Conservation (phyloP, 1,140 invertebrate species). For the Dinothrombium tinctorium region DNA sequence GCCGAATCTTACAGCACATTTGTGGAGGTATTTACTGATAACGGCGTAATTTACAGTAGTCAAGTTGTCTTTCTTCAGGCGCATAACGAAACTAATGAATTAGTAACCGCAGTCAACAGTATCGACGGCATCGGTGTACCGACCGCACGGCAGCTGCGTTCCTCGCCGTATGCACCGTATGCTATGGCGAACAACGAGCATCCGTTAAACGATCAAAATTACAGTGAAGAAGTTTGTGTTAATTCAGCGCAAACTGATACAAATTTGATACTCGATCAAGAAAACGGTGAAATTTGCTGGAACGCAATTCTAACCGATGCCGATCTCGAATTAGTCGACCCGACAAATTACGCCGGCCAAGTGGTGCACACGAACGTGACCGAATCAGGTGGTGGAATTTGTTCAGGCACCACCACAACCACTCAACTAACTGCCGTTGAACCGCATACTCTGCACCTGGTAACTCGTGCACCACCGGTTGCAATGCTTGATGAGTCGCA, state of each 20-base stretch:
- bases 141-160: too few relatives aligned
- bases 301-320: slow-evolving; percentile 24
- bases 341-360: slow-evolving; percentile 1
- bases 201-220: too few relatives aligned
- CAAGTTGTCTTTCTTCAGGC: background rate
- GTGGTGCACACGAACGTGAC: background rate
- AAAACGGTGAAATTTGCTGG: slow-evolving; percentile 22
- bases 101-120: slow-evolving; percentile 8
- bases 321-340: slow-evolving; percentile 18
- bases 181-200: too few relatives aligned
- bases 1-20: slow-evolving; percentile 8
- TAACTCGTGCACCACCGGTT: background rate
- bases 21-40: background rate
- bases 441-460: slow-evolving; percentile 5
- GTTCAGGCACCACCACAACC: background rate
- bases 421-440: slow-evolving; percentile 10
- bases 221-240: slow-evolving; percentile 6
- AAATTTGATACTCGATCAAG: slow-evolving; percentile 3
- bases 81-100: slow-evolving; percentile 3
- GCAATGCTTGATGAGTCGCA: background rate
- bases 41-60: background rate
- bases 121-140: slow-evolving; percentile 5
- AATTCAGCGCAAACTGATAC: background rate
- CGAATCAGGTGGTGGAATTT: too few relatives aligned
- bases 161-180: too few relatives aligned